Evolutionary conservation across 2,888 invertebrate genomes (phyloP).

Genomic region (Rhamphomyia laevipes): DNA sequence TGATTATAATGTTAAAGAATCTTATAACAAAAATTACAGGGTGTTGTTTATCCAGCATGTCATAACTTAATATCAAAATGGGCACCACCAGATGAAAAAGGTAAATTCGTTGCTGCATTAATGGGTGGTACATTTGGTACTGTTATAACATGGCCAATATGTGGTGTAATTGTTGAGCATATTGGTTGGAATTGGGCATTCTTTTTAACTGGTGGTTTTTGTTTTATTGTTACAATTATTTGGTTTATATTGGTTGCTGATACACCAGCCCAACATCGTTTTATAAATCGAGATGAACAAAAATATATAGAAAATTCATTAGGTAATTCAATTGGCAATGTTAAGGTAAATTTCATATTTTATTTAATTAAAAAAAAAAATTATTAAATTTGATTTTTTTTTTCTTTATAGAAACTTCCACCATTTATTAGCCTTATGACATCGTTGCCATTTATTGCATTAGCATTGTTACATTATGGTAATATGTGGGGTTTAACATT

Average conservation of each 20-base stretch:
- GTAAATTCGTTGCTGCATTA: conserved; percentile 57
- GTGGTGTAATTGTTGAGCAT: conserved; percentile 49
- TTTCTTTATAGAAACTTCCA: conserved; percentile 47
- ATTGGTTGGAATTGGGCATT: conserved; percentile 58
- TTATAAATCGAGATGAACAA: conserved; percentile 49
- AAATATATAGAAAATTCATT: conserved; percentile 50
- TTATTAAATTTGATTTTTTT: conserved; percentile 10
- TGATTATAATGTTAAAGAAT: too few species aligned
- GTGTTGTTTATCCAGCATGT: conserved; percentile 50
- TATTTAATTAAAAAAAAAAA: background rate
- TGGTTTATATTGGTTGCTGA: conserved; percentile 55
- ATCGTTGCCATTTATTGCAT: conserved; percentile 57
- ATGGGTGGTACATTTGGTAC: conserved; percentile 65
- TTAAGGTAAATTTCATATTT: conserved; percentile 19
- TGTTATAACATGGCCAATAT: conserved; percentile 55
- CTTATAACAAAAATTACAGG: conserved; percentile 37
- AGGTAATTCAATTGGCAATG: conserved; percentile 40
- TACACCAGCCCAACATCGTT: conserved; percentile 49
- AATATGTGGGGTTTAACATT: conserved; percentile 67
- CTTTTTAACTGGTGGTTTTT: conserved; percentile 47
- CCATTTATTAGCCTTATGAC: conserved; percentile 48
- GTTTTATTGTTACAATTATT: conserved; percentile 43
- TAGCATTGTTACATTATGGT: conserved; percentile 57
- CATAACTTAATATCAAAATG: conserved; percentile 57
- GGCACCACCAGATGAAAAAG: conserved; percentile 63